Evolutionary conservation across 2,888 invertebrate species (phyloP), one percentile per base, ranked within the genome.

Genomic region (Acholoe squamosa): DNA sequence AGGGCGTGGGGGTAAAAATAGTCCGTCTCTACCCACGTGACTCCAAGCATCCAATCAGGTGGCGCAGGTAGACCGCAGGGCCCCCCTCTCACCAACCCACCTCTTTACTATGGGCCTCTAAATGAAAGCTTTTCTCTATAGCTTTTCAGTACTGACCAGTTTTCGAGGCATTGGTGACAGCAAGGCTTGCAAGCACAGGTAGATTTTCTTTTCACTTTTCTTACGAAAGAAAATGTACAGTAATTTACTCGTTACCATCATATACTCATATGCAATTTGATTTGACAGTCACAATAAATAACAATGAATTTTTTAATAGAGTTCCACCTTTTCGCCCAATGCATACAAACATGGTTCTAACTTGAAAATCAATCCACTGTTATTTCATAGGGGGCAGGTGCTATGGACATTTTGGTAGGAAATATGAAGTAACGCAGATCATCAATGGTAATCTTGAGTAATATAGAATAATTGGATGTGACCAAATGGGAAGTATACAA

Each of bases 1-100:
- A 71, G 71, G 71, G 71, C 71, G 71, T 28, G 71, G 28, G 71
- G 71, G 1, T 71, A 71, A 71, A 71, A 71, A 71, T 71, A 71
- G 71, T 71, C 71, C 71, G 71, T 25, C 71, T 28, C 71, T 71
- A 71, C 71, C 71, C 71, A 71, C 71, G 71, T 71, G 71, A 71
- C 71, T 28, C 71, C 71, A 25, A 71, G 31, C 71, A 71, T 71
- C 71, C 71, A 71, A 71, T 71, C 71, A 71, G 28, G 71, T 71
- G n/a, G 25, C 71, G 71, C 71, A 71, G 71, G 71, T 71, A 25
- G 3, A 71, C 5, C 19, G 14, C n/a, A n/a, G 14, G 3, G 61
- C 3, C 61, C n/a, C 14, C 61, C 61, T 7, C 61, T n/a, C 61
- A 14, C n/a, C 28, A 28, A 28, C 28, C 61, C 12, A 71, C 71